Evolutionary conservation across 2,113 vertebrate genomes (phyloP), one percentile per base, ranked within the genome.

Genomic region (Mola mola): DNA sequence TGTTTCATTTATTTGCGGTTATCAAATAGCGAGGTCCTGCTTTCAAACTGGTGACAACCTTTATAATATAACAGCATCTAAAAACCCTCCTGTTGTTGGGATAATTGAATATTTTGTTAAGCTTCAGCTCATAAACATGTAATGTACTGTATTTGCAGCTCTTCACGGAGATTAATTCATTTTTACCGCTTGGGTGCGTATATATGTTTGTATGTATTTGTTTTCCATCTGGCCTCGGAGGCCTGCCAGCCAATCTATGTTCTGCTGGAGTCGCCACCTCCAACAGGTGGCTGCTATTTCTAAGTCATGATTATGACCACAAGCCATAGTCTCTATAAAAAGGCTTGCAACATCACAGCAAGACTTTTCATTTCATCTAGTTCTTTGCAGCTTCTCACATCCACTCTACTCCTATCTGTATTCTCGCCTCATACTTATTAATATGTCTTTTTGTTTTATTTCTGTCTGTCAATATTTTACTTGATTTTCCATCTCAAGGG

Each of bases 231-330:
- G 46, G 49, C 20, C 24, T 47, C 16, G 34, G 43, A 12, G 22
- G 21, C 33, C 41, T 33, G 22, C 1, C 28, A 48, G 48, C 19
- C 12, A 3, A 36, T 73, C 11, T 38, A 17, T 28, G 15, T 16
- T 57, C 26, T 46, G 29, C 42, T 33, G 40, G 15, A 65, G 55
- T 53, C 4, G 36, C 10, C 24, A 15, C 20, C 34, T 36, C 34
- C 25, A 86, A 86, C 88, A 88, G 85, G 76, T 88, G 88, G 66
- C 46, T 66, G 47, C 74, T 77, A 81, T 84, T 85, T 79, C 29
- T 11, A 68, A 75, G 60, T 68, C 43, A 37, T 65, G 57, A 55
- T 68, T 44, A 57, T 49, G 46, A 57, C 41, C 38, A 57, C 22
- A 59, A 56, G 44, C 26, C 64, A 22, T 24, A 46, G 38, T 29